A percentile compares a stretch with the other conserved stretches of the same genome.
phyloP scores from a whole-genome alignment of 1,140 invertebrate genomes.

The Lasioglossum albipes region DNA sequence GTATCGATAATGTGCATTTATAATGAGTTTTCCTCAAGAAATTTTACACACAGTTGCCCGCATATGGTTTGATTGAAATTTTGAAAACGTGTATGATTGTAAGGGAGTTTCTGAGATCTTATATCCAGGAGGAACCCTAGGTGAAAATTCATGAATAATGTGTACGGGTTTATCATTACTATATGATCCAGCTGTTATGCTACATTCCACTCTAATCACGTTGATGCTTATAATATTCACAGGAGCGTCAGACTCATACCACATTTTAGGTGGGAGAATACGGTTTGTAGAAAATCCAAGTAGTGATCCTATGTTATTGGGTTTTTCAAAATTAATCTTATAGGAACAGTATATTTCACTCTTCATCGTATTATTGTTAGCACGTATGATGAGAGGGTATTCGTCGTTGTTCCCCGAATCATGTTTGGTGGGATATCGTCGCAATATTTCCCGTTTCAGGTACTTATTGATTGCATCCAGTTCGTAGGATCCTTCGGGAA shows the following conservation, averaged over 20 bases:
- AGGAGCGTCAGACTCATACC: slow-evolving; percentile 46
- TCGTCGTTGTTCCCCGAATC: no score
- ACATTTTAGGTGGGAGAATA: slow-evolving; percentile 25
- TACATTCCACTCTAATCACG: slow-evolving; percentile 54
- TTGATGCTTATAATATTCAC: slow-evolving; percentile 61
- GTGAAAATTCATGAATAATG: slow-evolving; percentile 57
- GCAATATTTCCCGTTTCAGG: background rate
- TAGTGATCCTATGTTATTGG: background rate
- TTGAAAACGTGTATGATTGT: no score
- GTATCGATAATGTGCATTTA: no score
- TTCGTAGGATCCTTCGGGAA: slow-evolving; percentile 7
- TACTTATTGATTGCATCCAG: background rate
- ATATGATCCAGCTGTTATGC: slow-evolving; percentile 56
- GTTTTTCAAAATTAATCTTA: no score
- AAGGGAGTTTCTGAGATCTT: slow-evolving; percentile 63
- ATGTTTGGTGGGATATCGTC: slow-evolving; percentile 10
- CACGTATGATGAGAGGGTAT: no score
- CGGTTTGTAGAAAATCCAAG: slow-evolving; percentile 49
- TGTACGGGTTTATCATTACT: slow-evolving; percentile 45
- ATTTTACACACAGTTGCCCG: no score
- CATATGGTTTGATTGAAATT: no score
- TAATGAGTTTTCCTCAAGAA: no score
- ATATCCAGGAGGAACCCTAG: slow-evolving; percentile 58
- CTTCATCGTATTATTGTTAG: no score
- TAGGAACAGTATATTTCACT: no score